Conservation (phyloP, 2,888 invertebrate genomes). For the Philaethria dido region DNA sequence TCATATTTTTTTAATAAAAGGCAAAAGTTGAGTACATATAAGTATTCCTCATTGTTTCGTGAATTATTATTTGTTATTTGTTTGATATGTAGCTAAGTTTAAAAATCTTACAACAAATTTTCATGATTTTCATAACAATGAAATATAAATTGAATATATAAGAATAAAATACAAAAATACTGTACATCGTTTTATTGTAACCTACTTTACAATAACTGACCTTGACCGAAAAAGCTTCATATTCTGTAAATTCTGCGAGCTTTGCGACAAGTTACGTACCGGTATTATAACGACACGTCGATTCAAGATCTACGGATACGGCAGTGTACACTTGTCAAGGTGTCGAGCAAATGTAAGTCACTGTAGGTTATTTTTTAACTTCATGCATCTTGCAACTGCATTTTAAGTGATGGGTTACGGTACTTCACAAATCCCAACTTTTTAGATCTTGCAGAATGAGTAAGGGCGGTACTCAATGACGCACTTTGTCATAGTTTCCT, state of each 20-base stretch:
- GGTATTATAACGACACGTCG: not conserved
- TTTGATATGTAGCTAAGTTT: not conserved
- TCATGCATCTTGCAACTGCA: not conserved
- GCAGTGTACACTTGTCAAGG: not conserved
- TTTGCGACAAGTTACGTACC: not conserved
- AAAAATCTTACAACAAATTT: not conserved
- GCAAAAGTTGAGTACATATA: not conserved
- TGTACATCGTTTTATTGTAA: not conserved
- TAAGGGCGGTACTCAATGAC: too few relatives aligned
- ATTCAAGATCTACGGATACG: not conserved
- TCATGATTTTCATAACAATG: not conserved
- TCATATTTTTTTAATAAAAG: too few relatives aligned
- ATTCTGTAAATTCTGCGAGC: not conserved
- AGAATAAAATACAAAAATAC: not conserved
- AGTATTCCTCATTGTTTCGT: not conserved
- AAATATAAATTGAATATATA: too few relatives aligned
- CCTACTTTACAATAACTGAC: not conserved
- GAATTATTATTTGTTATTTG: too few relatives aligned
- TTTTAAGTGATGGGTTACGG: too few relatives aligned
- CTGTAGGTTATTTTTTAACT: too few relatives aligned
- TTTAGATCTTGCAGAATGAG: too few relatives aligned
- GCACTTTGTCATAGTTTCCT: too few relatives aligned
- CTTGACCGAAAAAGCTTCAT: constrained; percentile 14
- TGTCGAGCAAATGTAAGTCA: too few relatives aligned
- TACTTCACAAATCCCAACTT: too few relatives aligned